phyloP scores from a whole-genome alignment of 2,888 invertebrate genomes.

The Sclerodermus sp. region DNA sequence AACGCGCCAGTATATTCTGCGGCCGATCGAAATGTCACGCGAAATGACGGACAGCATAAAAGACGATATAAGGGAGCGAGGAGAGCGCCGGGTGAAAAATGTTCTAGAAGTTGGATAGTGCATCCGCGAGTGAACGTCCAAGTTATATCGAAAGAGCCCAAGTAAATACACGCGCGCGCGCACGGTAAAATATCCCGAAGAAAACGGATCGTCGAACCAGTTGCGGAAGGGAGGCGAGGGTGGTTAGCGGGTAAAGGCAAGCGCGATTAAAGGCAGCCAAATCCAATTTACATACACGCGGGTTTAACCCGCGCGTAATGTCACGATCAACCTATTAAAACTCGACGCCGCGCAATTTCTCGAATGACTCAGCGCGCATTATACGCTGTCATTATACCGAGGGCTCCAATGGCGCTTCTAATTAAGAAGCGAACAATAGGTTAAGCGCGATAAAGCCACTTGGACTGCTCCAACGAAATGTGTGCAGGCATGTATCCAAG shows the following conservation, averaged over 20 bases:
- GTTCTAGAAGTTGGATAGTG: conserved; percentile 11
- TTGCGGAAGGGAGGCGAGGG: too few species aligned
- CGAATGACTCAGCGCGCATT: conserved; percentile 20
- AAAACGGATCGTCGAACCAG: conserved; percentile 7
- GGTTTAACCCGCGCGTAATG: not conserved
- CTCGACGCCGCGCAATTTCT: conserved; percentile 19
- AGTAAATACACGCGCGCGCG: too few species aligned
- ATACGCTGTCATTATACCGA: conserved; percentile 8
- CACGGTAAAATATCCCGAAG: too few species aligned
- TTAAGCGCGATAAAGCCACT: not conserved
- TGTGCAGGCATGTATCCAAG: too few species aligned
- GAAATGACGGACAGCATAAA: too few species aligned
- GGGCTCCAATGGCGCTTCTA: conserved; percentile 14
- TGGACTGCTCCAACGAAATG: too few species aligned
- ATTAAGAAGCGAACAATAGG: not conserved
- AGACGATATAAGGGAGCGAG: not conserved
- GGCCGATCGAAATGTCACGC: too few species aligned
- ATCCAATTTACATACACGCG: not conserved
- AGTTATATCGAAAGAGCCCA: too few species aligned
- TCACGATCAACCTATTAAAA: conserved; percentile 21
- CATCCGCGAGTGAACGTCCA: not conserved
- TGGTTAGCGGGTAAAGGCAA: not conserved
- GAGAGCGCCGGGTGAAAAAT: conserved; percentile 10
- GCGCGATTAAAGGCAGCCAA: not conserved
- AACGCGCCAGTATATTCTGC: too few species aligned